Conservation (phyloP, 2,797 vertebrate species). For the Ibycter americanus region DNA sequence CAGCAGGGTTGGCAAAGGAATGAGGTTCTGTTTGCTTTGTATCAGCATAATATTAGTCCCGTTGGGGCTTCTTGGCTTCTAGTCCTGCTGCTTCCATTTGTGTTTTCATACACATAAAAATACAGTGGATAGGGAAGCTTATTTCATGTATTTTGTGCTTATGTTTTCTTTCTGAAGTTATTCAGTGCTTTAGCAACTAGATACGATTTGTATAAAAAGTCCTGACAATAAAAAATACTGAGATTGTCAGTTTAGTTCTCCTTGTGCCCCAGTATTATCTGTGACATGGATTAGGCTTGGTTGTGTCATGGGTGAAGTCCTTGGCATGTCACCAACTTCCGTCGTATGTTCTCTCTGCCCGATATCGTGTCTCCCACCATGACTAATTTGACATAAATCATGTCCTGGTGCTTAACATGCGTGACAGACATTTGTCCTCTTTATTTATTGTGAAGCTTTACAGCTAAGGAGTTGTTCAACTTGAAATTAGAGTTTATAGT, state of each 20-base stretch:
- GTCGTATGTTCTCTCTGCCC: neutral
- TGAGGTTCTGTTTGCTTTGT: neutral
- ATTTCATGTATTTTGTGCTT: neutral
- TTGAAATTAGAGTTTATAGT: neutral
- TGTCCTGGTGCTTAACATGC: neutral
- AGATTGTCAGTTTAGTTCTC: neutral
- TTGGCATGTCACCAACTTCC: neutral
- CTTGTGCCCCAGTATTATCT: rapidly evolving
- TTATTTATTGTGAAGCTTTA: neutral
- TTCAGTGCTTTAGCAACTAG: neutral
- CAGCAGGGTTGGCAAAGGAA: neutral
- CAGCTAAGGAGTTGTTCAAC: neutral
- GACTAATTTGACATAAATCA: neutral
- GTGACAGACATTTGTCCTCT: neutral
- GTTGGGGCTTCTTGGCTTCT: neutral
- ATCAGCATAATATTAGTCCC: neutral
- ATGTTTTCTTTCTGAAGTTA: neutral
- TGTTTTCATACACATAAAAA: neutral
- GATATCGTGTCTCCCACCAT: rapidly evolving
- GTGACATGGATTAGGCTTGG: neutral
- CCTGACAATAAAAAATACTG: neutral
- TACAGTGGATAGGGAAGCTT: neutral
- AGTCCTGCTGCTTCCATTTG: neutral
- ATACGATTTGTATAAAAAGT: neutral
- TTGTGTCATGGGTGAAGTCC: neutral